Evolutionary conservation across 1,140 invertebrate genomes (phyloP).

Genomic region (Drosophila albomicans): DNA sequence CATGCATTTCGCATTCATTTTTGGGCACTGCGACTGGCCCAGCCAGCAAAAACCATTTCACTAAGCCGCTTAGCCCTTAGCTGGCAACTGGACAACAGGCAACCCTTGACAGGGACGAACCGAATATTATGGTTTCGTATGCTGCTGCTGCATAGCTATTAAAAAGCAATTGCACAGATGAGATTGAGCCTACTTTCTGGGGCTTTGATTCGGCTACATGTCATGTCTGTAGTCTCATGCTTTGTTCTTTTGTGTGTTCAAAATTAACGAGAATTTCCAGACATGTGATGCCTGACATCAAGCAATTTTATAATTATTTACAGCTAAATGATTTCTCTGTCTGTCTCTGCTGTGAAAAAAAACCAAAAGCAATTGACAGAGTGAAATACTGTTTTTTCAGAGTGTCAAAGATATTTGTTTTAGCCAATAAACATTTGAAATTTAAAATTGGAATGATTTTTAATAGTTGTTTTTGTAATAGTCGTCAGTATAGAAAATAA

Average conservation of each 20-base stretch:
- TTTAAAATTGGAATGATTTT: too few species aligned
- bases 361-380: neutral
- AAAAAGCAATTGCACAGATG: slow-evolving; percentile 56
- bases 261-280: too few species aligned
- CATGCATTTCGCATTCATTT: slow-evolving; percentile 52
- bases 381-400: neutral
- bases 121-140: slow-evolving; percentile 2
- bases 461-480: too few species aligned
- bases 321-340: neutral
- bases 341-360: neutral
- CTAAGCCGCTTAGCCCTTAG: slow-evolving; percentile 56
- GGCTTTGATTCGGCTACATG: slow-evolving; percentile 14
- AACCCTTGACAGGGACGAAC: neutral
- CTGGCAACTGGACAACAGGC: slow-evolving; percentile 14
- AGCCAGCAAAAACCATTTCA: slow-evolving; percentile 23
- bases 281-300: neutral
- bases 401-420: too few species aligned
- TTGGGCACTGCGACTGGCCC: slow-evolving; percentile 24
- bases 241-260: neutral
- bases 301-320: neutral
- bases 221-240: neutral
- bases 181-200: slow-evolving; percentile 50
- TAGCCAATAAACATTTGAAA: too few species aligned
- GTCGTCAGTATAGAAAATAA: too few species aligned
- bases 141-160: slow-evolving; percentile 36